Conservation (phyloP, 2,797 vertebrate genomes). For the Myripristis jacobus region DNA sequence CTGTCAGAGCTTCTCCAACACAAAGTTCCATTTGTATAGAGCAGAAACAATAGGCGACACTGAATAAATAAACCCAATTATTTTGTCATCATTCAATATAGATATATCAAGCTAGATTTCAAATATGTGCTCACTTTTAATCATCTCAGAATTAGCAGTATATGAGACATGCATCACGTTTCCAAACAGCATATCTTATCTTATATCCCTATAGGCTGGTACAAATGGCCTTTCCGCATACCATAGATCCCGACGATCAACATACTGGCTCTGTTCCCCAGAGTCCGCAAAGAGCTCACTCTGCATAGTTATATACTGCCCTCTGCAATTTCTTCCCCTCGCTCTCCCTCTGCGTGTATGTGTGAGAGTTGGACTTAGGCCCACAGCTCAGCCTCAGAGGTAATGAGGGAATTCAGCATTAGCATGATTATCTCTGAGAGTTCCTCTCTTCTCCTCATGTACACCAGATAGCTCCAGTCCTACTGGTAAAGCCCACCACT, state of each 20-base stretch:
- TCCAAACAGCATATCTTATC: slow-evolving; percentile 33
- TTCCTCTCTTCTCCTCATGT: slow-evolving; percentile 49
- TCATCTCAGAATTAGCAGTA: slow-evolving; percentile 18
- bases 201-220: slow-evolving; percentile 9
- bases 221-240: slow-evolving; percentile 32
- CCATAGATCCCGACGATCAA: slow-evolving; percentile 40
- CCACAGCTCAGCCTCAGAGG: slow-evolving; percentile 62
- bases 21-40: slow-evolving; percentile 2
- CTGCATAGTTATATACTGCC: slow-evolving; percentile 13
- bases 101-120: not conserved
- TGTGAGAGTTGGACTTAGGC: slow-evolving; percentile 61
- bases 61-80: slow-evolving; percentile 32
- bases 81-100: slow-evolving; percentile 11
- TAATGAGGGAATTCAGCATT: slow-evolving; percentile 68
- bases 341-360: not conserved
- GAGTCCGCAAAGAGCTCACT: slow-evolving; percentile 39
- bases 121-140: slow-evolving; percentile 14
- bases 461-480: slow-evolving; percentile 35
- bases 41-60: slow-evolving; percentile 25
- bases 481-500: slow-evolving; percentile 50
- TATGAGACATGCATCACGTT: slow-evolving; percentile 18
- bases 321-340: not conserved
- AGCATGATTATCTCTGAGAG: slow-evolving; percentile 71
- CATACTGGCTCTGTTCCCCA: slow-evolving; percentile 27
- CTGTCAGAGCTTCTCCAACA: slow-evolving; percentile 21